Evolutionary conservation across 2,888 invertebrate genomes (phyloP), one percentile per base, ranked within the genome.

Genomic region (Iphiclides podalirius): DNA sequence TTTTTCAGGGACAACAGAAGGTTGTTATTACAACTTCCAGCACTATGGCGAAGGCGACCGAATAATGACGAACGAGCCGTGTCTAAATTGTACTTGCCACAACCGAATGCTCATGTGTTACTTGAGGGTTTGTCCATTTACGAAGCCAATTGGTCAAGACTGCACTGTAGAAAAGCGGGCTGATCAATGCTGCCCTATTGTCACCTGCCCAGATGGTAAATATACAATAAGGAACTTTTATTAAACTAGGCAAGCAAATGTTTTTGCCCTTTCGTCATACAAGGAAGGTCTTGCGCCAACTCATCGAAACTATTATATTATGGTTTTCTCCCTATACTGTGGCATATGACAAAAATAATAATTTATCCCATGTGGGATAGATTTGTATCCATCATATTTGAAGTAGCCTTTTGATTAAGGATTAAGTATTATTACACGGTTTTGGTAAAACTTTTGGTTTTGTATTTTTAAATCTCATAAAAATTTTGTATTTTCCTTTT

Each of bases 51-150:
- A 97, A 90, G 96, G 97, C 50, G 96, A 97, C 80, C 92, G 96
- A 74, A 97, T 98, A 74, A 91, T 96, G 87, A 97, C 97, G 64
- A 97, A 97, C 89, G 97, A 98, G 80, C 97, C 97, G 63, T 97
- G 97, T 81, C 91, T 98, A 59, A 98, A 98, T 87, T 98, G 97
- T 86, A 97, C 97, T 61, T 98, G 97, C 82, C 96, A 96, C 90
- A 96, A 96, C 74, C 93, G 94, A 73, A 97, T 97, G 96, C 91
- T 98, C 55, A 97, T 97, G 97, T 98, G 97, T 79, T 97, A 96
- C 86, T 90, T 98, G 63, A 90, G 96, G 72, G 96, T 97, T 16
- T 98, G 97, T 72, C 97, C 97, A 33, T 97, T 96, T 88, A 96
- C 96, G 35, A 97, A 97, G 79, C 94, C 96, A 14, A 96, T 97